Evolutionary conservation across 2,797 vertebrate genomes (phyloP).

Genomic region (Tiaroga cobitis): DNA sequence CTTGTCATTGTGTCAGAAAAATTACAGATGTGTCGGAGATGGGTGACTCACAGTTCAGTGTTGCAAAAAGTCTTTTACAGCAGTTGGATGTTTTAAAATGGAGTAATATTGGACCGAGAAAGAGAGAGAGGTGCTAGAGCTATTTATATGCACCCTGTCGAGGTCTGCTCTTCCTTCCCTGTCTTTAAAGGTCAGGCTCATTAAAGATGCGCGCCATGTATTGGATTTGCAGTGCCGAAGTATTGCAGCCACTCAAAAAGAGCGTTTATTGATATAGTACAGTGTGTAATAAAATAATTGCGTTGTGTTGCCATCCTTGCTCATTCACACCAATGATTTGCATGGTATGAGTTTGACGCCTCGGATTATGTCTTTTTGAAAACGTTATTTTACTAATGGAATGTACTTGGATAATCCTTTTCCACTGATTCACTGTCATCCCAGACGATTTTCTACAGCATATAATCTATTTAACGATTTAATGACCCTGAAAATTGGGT

Average conservation of each 20-base stretch:
- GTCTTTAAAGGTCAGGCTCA: conserved; percentile 72
- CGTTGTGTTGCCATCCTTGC: background rate
- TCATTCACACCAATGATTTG: conserved; percentile 34
- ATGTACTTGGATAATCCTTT: conserved; percentile 43
- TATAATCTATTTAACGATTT: conserved; percentile 42
- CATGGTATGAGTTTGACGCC: conserved; percentile 27
- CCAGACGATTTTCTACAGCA: conserved; percentile 17
- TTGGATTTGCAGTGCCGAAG: conserved; percentile 11
- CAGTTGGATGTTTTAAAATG: conserved; percentile 60
- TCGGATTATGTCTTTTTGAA: conserved; percentile 40
- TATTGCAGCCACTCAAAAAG: conserved; percentile 33
- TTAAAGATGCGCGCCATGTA: conserved; percentile 66
- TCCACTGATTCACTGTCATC: conserved; percentile 32
- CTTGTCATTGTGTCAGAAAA: conserved; percentile 68
- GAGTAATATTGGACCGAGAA: background rate
- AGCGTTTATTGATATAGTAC: conserved; percentile 37
- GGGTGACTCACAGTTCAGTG: conserved; percentile 65
- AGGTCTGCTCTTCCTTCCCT: conserved; percentile 56
- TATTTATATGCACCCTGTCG: conserved; percentile 67
- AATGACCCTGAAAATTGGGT: conserved; percentile 35
- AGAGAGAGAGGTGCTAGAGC: conserved; percentile 36
- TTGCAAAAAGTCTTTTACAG: conserved; percentile 48
- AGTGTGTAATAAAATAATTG: conserved; percentile 3
- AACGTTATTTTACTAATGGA: conserved; percentile 45
- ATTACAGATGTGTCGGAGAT: conserved; percentile 58